Base-by-base conservation (phyloP, 2,888 invertebrate species). In the Sialis fuliginosa region DNA sequence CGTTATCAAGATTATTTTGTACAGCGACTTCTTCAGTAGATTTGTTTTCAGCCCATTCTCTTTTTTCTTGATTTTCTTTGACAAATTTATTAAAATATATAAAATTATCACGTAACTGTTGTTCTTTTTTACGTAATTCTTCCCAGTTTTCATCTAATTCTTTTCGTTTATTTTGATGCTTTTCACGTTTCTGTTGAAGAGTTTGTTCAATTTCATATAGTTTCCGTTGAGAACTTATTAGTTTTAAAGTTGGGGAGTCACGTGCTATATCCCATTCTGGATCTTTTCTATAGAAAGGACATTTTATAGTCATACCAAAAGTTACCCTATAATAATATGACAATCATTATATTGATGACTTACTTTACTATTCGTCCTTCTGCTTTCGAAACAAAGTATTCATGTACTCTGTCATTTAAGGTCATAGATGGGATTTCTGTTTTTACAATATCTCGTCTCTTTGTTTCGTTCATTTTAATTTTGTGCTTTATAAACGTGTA, bases 11-110 rank as follows among this genome's bases (percentile, higher is more conserved):
- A 6, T 67, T 63, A 46, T 63, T 58, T 46, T 74, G 64, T 1
- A 71, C 64, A 22, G 69, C 67, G 3, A 54, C 59, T 56, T 79
- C 77, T 0, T 71, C 74, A 1, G 57, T 58, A 59, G 77, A 73
- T 57, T 76, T 77, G 6, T 68, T 65, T 42, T 70, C 67, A 0
- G 78, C 77, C 6, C 79, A 67, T 46, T 74, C 72, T 8, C 75
- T 70, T 54, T 79, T 79, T 53, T 78, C 75, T 51, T 72, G 69
- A 56, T 79, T 79, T 55, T 79, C 79, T 53, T 70, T 65, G 6
- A 77, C 71, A 53, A 78, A 78, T 63, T 71, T 72, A 54, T 77
- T 74, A 52, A 76, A 78, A 55, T 73, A 73, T 39, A 75, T 69
- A 53, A 78, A 77, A 1, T 73, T 75, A 45, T 72, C 67, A 47